Conservation (phyloP, 2,888 invertebrate genomes). For the Hemaris fuciformis region DNA sequence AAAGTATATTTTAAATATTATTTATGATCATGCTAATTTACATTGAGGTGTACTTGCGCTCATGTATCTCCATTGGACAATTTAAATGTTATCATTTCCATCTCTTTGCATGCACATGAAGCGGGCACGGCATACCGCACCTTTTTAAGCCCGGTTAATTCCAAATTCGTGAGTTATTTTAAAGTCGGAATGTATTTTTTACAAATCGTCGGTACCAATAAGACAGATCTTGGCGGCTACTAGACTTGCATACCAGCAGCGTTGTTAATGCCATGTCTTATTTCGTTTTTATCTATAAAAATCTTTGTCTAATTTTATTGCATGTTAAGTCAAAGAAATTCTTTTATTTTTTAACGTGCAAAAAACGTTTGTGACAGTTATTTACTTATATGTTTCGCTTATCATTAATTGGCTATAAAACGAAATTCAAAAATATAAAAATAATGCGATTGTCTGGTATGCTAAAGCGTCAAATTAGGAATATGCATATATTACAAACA, state of each 20-base stretch:
- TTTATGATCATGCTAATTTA: constrained; percentile 22
- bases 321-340: too few relatives aligned
- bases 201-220: constrained; percentile 16
- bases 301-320: background rate
- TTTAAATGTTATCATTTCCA: constrained; percentile 36
- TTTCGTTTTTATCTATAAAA: background rate
- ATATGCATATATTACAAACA: too few relatives aligned
- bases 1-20: background rate
- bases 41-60: constrained; percentile 23
- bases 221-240: background rate
- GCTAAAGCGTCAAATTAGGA: too few relatives aligned
- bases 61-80: constrained; percentile 29
- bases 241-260: background rate
- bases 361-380: too few relatives aligned
- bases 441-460: too few relatives aligned
- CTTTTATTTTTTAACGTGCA: too few relatives aligned
- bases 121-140: constrained; percentile 39
- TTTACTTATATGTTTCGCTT: too few relatives aligned
- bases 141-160: constrained; percentile 43
- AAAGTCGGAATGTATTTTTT: constrained; percentile 32
- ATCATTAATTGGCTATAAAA: too few relatives aligned
- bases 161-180: constrained; percentile 49
- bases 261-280: background rate
- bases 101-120: constrained; percentile 33
- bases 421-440: too few relatives aligned